phyloP scores from a whole-genome alignment of 2,113 vertebrate species.

The Phylloscopus trochilus region DNA sequence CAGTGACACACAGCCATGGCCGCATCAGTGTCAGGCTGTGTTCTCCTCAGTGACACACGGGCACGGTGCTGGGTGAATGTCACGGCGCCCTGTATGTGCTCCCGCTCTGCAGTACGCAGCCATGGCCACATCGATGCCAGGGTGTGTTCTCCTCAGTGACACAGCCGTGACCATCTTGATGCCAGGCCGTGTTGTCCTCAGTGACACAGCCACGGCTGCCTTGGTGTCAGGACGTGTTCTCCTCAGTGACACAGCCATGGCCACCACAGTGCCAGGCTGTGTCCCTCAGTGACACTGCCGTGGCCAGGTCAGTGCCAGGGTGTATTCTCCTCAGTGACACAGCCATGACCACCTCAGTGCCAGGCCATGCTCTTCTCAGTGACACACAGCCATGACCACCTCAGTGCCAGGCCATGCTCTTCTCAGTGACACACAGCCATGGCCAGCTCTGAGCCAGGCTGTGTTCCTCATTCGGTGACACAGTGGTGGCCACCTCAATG shows the following conservation, averaged over 20 bases:
- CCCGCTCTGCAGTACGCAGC: too few relatives aligned
- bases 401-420: rapidly evolving
- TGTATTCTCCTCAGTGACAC: background rate
- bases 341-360: rapidly evolving
- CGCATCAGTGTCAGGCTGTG: rapidly evolving
- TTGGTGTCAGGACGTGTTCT: rapidly evolving
- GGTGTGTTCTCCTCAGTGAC: background rate
- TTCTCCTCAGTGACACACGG: background rate
- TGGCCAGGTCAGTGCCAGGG: rapidly evolving
- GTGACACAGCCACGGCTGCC: rapidly evolving
- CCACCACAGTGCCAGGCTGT: rapidly evolving
- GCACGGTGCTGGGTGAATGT: too few relatives aligned
- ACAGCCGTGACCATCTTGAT: rapidly evolving
- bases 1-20: background rate
- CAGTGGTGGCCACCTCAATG: rapidly evolving
- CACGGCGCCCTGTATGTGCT: too few relatives aligned
- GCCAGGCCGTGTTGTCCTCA: rapidly evolving
- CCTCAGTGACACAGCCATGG: background rate
- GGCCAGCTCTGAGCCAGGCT: rapidly evolving
- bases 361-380: too few relatives aligned
- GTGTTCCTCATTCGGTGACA: background rate
- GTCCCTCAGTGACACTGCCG: background rate
- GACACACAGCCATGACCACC: too few relatives aligned
- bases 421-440: background rate
- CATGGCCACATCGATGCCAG: background rate